Conservation (phyloP, 2,797 vertebrate species). For the Lagodon rhomboides region DNA sequence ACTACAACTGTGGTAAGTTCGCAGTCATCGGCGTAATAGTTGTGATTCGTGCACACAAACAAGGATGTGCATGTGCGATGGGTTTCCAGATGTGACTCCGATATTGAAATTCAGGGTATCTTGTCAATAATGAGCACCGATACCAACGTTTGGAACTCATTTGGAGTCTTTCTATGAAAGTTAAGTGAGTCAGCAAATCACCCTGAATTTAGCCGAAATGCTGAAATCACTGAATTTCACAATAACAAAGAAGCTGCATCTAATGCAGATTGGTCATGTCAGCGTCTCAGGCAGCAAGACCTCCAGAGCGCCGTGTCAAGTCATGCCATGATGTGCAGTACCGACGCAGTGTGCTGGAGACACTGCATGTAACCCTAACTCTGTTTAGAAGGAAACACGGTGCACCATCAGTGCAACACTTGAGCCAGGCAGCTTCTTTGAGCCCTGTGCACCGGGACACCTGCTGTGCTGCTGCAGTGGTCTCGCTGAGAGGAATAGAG, state of each 20-base stretch:
- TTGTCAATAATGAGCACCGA: not conserved
- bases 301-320: too few species aligned
- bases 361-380: not conserved
- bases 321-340: too few species aligned
- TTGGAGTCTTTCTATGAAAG: not conserved
- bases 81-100: not conserved
- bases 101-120: not conserved
- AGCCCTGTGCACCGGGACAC: not conserved
- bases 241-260: not conserved
- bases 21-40: not conserved
- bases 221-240: not conserved
- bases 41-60: not conserved
- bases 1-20: not conserved
- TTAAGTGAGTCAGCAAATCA: not conserved
- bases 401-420: not conserved
- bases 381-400: too few species aligned
- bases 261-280: not conserved
- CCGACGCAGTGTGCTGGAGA: too few species aligned
- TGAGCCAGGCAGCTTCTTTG: not conserved
- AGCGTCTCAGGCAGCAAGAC: too few species aligned
- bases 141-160: not conserved
- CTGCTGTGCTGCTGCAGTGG: not conserved
- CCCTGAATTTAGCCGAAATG: not conserved
- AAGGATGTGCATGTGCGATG: not conserved
- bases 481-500: not conserved